These are phyloP conservation scores for Ctenopoma multispine DNA, from an alignment of 2,797 vertebrate genomes.

Conservation along the genomic window DNA sequence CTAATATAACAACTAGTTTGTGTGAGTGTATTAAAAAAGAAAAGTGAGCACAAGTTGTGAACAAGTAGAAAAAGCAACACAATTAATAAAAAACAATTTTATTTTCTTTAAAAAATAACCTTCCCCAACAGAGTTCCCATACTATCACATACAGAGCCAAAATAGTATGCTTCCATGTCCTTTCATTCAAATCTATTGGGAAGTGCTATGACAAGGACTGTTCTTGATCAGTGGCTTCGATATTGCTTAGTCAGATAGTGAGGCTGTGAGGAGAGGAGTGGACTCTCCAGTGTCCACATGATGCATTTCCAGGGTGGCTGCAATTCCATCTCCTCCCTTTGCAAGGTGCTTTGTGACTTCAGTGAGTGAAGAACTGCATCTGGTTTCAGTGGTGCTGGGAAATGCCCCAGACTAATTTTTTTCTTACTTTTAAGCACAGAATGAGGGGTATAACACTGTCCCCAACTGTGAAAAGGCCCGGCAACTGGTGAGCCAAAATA, in stretches of 20 bases:
- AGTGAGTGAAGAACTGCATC: slow-evolving; percentile 85
- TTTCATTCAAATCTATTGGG: slow-evolving; percentile 84
- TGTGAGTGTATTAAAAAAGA: too few relatives aligned
- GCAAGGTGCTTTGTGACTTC: slow-evolving; percentile 85
- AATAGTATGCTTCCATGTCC: slow-evolving; percentile 82
- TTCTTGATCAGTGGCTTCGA: slow-evolving; percentile 85
- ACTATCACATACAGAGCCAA: slow-evolving; percentile 87
- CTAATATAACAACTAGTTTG: background rate
- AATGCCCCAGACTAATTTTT: slow-evolving; percentile 63
- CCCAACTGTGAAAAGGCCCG: slow-evolving; percentile 74
- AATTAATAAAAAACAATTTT: slow-evolving; percentile 87
- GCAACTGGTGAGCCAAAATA: slow-evolving; percentile 79
- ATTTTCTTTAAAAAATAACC: slow-evolving; percentile 90
- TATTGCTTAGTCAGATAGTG: slow-evolving; percentile 87
- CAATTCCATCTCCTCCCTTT: slow-evolving; percentile 66
- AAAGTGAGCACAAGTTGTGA: background rate
- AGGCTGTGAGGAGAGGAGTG: slow-evolving; percentile 77
- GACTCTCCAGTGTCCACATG: slow-evolving; percentile 71
- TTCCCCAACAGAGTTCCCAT: slow-evolving; percentile 84
- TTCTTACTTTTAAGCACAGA: slow-evolving; percentile 59
- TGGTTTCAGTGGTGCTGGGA: slow-evolving; percentile 76
- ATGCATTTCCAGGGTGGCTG: slow-evolving; percentile 76
- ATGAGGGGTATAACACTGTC: slow-evolving; percentile 65
- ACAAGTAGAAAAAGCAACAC: slow-evolving; percentile 11
- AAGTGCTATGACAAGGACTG: slow-evolving; percentile 87